Base-by-base conservation (phyloP, 2,797 vertebrate genomes). In the Xyrichtys novacula region DNA sequence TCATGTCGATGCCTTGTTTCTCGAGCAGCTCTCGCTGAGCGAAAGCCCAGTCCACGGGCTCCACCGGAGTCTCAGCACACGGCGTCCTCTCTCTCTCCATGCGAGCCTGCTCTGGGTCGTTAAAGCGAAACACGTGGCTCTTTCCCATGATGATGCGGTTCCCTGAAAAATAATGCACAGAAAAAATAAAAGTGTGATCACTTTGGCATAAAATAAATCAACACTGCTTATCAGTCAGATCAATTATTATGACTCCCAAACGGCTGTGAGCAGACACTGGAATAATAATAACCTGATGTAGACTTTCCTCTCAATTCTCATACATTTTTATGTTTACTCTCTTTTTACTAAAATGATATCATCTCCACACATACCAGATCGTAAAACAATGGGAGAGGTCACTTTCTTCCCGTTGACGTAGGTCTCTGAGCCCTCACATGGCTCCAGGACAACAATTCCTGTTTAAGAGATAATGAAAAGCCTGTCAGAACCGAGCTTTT, bases 1-100 rank as follows among this genome's bases (percentile, higher is more conserved):
- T 99, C 97, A 99, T 99, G 91, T 99, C 98, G 0, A 99, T 99
- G 86, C 98, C 98, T 85, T 99, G 98, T 83, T 98, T 99, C 90
- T 99, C 98, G 85, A 99, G 94, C 70, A 99, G 91, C 85, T 99
- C 98, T 0, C 98, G 93, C 87, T 99, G 97, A 60, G 98, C 98
- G 0, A 99, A 99, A 11, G 98, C 97, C 98, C 97, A 99, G 91
- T 99, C 98, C 31, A 98, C 97, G 0, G 97, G 96, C 80, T 98
- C 98, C 0, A 95, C 94, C 0, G 98, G 98, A 0, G 97, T 98
- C 90, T 99, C 97, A 0, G 97, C 95, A 0, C 97, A 99, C 0
- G 97, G 98, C 0, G 97, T 99, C 65, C 96, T 93, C 87, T 99
- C 98, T 0, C 98, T 92, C 88, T 98, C 97, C 82, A 98, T 93